A percentile compares a stretch with the other conserved stretches of the same genome.
Evolutionary conservation across 2,888 invertebrate genomes (phyloP).

Genomic region (Andrena bucephala): DNA sequence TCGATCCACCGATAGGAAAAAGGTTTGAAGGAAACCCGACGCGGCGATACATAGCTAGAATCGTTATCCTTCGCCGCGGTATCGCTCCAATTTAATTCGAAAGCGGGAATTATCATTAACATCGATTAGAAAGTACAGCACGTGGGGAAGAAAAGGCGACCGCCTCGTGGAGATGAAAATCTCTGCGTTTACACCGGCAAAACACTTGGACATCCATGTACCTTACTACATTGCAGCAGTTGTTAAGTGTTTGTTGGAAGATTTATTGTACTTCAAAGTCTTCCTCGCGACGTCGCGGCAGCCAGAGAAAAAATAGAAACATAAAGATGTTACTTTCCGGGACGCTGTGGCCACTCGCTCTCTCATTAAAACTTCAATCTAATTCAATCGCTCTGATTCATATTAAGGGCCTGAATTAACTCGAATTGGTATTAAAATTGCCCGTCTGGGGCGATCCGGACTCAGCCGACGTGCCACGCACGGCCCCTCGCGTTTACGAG

Average conservation of each 20-base stretch:
- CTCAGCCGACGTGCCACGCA: not conserved
- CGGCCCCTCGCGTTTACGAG: slow-evolving; percentile 5
- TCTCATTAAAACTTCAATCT: slow-evolving; percentile 64
- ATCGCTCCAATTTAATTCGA: too few species aligned
- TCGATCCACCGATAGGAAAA: slow-evolving; percentile 30
- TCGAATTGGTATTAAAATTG: slow-evolving; percentile 63
- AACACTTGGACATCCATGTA: too few species aligned
- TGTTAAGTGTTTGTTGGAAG: too few species aligned
- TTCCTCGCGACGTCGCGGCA: not conserved
- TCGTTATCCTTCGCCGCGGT: slow-evolving; percentile 7
- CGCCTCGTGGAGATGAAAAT: too few species aligned
- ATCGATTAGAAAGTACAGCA: too few species aligned
- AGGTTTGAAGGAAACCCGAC: slow-evolving; percentile 18
- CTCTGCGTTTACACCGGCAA: too few species aligned
- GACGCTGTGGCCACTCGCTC: slow-evolving; percentile 25
- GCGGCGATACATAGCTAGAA: not conserved
- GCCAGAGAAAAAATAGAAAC: not conserved
- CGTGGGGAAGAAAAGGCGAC: too few species aligned
- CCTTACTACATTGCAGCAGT: not conserved
- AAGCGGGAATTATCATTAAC: too few species aligned
- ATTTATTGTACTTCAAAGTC: too few species aligned
- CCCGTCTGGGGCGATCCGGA: slow-evolving; percentile 48
- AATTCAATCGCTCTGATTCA: slow-evolving; percentile 63
- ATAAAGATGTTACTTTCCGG: slow-evolving; percentile 15
- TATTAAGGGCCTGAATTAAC: slow-evolving; percentile 65